Evolutionary conservation across 2,888 invertebrate species (phyloP), one percentile per base, ranked within the genome.

Genomic region (Dugesia japonica): DNA sequence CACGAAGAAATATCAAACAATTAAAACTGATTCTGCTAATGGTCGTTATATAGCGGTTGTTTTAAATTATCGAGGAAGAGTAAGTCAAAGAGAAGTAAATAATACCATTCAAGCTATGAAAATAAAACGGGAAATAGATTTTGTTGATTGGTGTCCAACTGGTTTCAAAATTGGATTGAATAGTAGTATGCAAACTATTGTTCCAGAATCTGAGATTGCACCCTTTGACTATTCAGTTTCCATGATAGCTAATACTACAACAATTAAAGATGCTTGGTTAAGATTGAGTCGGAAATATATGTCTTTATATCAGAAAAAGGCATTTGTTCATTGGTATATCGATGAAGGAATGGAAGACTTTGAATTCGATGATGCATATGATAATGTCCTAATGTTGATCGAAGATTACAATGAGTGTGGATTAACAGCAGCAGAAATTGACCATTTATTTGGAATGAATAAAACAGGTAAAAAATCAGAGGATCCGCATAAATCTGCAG

Each of bases 201-300:
- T 78, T 1, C 78, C 78, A 4, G 77, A 78, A 26, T 74, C 77
- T 38, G 78, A 78, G 28, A 31, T 79, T 4, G 89, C 89, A 42
- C 88, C 88, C 75, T 86, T 89, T 28, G 79, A 92, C 76, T 87
- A 90, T 79, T 89, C 91, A 27, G 89, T 90, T 0, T 89, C 89
- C 73, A 91, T 91, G 89, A 86, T 92, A 31, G 89, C 90, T 81
- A 92, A 92, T 85, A 92, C 92, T 1, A 92, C 91, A n/a, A 91
- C 76, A 4, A 77, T 78, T 23, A 28, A 23, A 17, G 79, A 79
- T 9, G 78, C 79, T 4, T 79, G 79, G 79, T 71, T 77, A 27
- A 38, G 79, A 28, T 72, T 80, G 4, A 78, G 75, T 42, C 77
- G 81, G 77, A 81, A 81, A 78, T 81, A 81, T 75, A 80, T 80